phyloP scores from a whole-genome alignment of 2,113 vertebrate species.

The Channa maculata region DNA sequence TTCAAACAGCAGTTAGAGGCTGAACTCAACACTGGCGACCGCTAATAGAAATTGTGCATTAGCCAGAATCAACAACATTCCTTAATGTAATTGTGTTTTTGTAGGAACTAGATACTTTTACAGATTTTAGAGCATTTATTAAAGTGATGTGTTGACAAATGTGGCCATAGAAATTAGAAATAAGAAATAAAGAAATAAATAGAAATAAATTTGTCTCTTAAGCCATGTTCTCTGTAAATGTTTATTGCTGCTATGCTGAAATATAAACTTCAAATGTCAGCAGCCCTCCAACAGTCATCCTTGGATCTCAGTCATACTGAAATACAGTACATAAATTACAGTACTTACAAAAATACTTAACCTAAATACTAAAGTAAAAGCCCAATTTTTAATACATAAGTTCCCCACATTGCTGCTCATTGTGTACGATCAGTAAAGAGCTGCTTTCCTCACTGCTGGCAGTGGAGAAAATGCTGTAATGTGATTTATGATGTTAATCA shows the following conservation, averaged over 20 bases:
- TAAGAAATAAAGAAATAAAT: too few species aligned
- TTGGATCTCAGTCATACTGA: slow-evolving; percentile 13
- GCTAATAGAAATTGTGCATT: not conserved
- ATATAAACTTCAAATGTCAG: too few species aligned
- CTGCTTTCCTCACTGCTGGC: slow-evolving; percentile 39
- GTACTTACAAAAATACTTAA: not conserved
- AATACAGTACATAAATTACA: too few species aligned
- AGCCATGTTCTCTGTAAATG: too few species aligned
- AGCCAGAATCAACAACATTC: not conserved
- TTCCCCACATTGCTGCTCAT: slow-evolving; percentile 12
- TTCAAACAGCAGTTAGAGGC: not conserved
- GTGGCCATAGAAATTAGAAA: too few species aligned
- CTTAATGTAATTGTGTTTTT: too few species aligned
- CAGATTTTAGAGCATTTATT: not conserved
- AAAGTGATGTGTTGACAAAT: not conserved
- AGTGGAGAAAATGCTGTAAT: slow-evolving; percentile 47
- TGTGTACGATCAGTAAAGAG: slow-evolving; percentile 37
- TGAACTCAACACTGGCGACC: not conserved
- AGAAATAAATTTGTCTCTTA: too few species aligned
- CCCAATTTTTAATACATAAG: slow-evolving; percentile 14
- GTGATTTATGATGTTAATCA: slow-evolving; percentile 77
- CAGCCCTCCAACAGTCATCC: not conserved
- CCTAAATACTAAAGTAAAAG: slow-evolving; percentile 10
- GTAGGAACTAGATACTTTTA: not conserved
- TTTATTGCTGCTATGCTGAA: too few species aligned